Evolutionary conservation across 2,888 invertebrate species (phyloP), one percentile per base, ranked within the genome.

Genomic region (Ashinkailepas kermadecensis): DNA sequence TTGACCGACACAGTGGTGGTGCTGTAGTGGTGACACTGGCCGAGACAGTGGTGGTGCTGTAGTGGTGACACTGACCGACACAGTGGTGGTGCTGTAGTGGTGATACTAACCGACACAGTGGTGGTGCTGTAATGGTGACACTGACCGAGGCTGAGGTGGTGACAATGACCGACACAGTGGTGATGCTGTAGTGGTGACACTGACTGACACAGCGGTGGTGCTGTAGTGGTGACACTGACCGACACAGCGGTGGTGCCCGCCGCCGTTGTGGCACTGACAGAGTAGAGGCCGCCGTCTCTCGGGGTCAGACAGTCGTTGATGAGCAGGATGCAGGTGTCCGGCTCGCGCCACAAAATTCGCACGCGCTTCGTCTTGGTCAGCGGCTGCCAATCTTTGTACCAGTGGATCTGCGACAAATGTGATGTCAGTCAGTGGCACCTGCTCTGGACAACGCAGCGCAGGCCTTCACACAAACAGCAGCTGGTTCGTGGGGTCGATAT

Each of bases 351-450:
- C 57, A 81, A 80, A 15, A 58, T 57, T 15, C 79, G 79, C 15
- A 79, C 23, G 0, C 79, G 79, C 8, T 79, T 91, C 23, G 95
- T 94, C 21, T 94, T 90, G 0, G 95, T 92, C 10, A 99, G 87
- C 10, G 96, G 97, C 87, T 95, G 94, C 97, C 98, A 99, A 87
- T 99, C 97, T 89, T 96, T 96, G 88, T 94, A 95, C 97, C 97
- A 98, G 88, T 39, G 74, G 21, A 74, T 74, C 74, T 74, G 54
- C 56, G 12, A 4, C n/a, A 25, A 23, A 4, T 39, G 39, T 39
- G 39, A 39, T 39, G 39, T 4, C 39, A 39, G 39, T 4, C 39
- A 39, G 2, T 39, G 39, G 39, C 39, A 39, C 2, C 4, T 39
- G 39, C 2, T 39, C 39, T 39, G 39, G 39, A 39, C 39, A 39